These are phyloP conservation scores for Pseudois nayaur DNA, from an alignment of 2,113 vertebrate species.

Conservation along the genomic window DNA sequence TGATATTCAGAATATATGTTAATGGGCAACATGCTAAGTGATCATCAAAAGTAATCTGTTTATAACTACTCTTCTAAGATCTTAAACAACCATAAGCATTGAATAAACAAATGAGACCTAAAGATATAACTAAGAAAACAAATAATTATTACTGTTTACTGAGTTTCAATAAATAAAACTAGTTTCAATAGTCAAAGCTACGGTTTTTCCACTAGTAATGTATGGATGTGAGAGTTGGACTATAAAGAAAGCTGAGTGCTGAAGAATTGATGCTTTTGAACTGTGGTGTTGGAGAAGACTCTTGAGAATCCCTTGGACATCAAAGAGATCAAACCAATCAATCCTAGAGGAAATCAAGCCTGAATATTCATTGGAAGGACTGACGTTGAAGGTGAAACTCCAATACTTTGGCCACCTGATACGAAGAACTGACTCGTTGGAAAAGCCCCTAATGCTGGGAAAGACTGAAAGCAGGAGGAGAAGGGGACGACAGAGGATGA, in stretches of 20 bases:
- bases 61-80: neutral
- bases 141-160: neutral
- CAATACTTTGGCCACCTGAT: neutral
- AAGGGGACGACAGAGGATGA: neutral
- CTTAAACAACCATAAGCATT: neutral
- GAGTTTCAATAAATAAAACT: neutral
- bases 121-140: neutral
- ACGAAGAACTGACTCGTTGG: neutral
- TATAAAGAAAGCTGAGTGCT: neutral
- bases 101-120: neutral
- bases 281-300: neutral
- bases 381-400: neutral
- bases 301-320: neutral
- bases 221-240: neutral
- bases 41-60: neutral
- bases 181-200: neutral
- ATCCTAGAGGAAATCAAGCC: neutral
- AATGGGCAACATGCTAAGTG: neutral
- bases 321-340: neutral
- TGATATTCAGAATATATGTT: neutral
- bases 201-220: neutral
- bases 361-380: neutral
- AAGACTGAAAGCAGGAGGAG: neutral
- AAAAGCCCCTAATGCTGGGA: neutral
- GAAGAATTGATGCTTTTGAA: neutral